phyloP scores from a whole-genome alignment of 2,113 vertebrate genomes.

The Dolichotis patagonum region DNA sequence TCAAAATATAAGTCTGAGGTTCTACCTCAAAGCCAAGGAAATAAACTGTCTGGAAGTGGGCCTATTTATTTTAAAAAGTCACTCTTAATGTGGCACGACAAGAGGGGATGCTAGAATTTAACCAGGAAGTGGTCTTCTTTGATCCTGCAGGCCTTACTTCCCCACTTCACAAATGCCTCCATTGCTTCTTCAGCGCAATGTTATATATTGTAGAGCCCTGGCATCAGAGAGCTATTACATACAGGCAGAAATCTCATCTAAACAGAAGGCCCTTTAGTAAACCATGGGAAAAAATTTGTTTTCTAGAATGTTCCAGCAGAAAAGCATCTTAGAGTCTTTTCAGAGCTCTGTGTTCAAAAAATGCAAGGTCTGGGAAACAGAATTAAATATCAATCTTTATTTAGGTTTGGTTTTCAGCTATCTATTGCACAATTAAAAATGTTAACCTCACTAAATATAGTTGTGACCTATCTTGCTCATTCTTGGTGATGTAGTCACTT shows the following conservation, averaged over 20 bases:
- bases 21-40: background rate
- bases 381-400: slow-evolving; percentile 42
- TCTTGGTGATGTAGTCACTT: background rate
- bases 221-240: background rate
- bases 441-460: slow-evolving; percentile 21
- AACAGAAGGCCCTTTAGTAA: background rate
- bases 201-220: background rate
- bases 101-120: background rate
- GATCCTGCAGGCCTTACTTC: background rate
- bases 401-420: slow-evolving; percentile 58
- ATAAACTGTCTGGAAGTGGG: background rate
- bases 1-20: slow-evolving; percentile 40
- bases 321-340: background rate
- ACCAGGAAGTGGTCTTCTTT: background rate
- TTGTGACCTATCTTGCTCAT: background rate
- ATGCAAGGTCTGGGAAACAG: slow-evolving; percentile 1
- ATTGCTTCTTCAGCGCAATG: background rate
- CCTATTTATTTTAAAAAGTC: background rate
- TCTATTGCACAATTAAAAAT: slow-evolving; percentile 38
- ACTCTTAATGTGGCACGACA: background rate
- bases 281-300: slow-evolving; percentile 21
- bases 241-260: background rate
- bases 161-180: background rate
- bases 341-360: slow-evolving; percentile 42
- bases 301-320: slow-evolving; percentile 13